phyloP scores from a whole-genome alignment of 2,888 invertebrate genomes.

The Cheilosia vernalis region DNA sequence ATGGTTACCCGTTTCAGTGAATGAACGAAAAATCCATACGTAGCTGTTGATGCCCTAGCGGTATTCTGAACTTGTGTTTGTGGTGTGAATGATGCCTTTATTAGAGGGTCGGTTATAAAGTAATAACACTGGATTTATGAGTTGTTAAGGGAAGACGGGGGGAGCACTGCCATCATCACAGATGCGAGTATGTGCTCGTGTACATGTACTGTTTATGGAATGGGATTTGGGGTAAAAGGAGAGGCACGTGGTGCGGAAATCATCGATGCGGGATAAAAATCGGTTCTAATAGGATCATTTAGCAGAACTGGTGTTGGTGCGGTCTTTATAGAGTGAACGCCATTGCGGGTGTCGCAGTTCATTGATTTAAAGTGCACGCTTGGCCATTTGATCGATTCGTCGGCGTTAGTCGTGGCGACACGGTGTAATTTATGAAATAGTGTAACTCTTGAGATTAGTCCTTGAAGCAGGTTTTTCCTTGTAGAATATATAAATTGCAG shows the following conservation, averaged over 20 bases:
- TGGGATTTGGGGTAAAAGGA: background rate
- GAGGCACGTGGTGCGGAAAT: slow-evolving; percentile 44
- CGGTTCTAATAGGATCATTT: slow-evolving; percentile 57
- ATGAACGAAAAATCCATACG: slow-evolving; percentile 31
- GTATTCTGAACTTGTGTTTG: slow-evolving; percentile 11
- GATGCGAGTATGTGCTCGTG: background rate
- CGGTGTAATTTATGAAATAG: slow-evolving; percentile 10
- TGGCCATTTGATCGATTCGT: slow-evolving; percentile 49
- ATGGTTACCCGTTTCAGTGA: slow-evolving; percentile 65
- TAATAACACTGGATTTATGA: slow-evolving; percentile 60
- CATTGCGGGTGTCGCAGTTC: slow-evolving; percentile 50
- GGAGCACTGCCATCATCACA: slow-evolving; percentile 15
- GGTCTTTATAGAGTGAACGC: background rate
- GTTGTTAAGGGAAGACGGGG: slow-evolving; percentile 2
- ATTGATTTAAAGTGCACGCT: slow-evolving; percentile 60
- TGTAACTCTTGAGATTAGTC: background rate
- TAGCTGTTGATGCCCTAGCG: slow-evolving; percentile 23
- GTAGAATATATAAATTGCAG: background rate
- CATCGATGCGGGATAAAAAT: slow-evolving; percentile 54
- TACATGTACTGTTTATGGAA: background rate
- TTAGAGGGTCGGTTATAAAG: slow-evolving; percentile 66
- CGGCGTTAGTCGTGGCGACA: background rate
- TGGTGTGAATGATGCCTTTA: slow-evolving; percentile 64
- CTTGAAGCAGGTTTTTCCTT: background rate
- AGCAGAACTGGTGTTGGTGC: slow-evolving; percentile 32